Evolutionary conservation across 2,797 vertebrate genomes (phyloP).

Genomic region (Columba guinea): DNA sequence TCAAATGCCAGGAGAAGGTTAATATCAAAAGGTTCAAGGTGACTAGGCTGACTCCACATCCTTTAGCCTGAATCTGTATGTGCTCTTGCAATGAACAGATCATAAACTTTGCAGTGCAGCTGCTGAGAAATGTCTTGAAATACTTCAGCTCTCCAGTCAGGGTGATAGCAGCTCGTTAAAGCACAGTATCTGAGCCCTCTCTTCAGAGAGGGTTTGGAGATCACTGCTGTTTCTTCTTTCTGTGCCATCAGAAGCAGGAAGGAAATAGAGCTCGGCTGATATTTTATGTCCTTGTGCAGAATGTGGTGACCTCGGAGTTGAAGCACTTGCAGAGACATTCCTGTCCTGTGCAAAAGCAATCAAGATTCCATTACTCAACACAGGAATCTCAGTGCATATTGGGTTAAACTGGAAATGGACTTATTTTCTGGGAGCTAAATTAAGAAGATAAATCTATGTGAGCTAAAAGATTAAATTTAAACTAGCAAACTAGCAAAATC

Average conservation of each 20-base stretch:
- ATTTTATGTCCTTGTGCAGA: not conserved
- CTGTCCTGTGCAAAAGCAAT: not conserved
- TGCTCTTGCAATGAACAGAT: conserved; percentile 31
- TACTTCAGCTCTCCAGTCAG: not conserved
- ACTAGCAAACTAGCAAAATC: not conserved
- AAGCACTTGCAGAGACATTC: not conserved
- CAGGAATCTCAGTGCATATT: not conserved
- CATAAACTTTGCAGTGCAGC: conserved; percentile 41
- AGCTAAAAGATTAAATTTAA: not conserved
- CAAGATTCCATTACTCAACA: not conserved
- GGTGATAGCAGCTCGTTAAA: conserved; percentile 53
- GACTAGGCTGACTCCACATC: not conserved
- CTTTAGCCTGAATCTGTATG: not conserved
- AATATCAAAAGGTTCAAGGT: conserved; percentile 28
- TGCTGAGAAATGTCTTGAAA: conserved; percentile 38
- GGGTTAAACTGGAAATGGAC: not conserved
- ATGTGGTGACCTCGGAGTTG: not conserved
- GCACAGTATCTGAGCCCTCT: not conserved
- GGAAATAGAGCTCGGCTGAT: not conserved
- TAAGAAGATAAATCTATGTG: not conserved
- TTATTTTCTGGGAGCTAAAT: not conserved
- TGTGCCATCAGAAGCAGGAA: conserved; percentile 13
- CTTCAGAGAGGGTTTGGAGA: not conserved
- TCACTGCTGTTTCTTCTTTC: conserved; percentile 7
- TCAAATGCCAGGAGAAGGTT: not conserved